Conservation (phyloP, 1,140 invertebrate species). For the Cardiocondyla obscurior region DNA sequence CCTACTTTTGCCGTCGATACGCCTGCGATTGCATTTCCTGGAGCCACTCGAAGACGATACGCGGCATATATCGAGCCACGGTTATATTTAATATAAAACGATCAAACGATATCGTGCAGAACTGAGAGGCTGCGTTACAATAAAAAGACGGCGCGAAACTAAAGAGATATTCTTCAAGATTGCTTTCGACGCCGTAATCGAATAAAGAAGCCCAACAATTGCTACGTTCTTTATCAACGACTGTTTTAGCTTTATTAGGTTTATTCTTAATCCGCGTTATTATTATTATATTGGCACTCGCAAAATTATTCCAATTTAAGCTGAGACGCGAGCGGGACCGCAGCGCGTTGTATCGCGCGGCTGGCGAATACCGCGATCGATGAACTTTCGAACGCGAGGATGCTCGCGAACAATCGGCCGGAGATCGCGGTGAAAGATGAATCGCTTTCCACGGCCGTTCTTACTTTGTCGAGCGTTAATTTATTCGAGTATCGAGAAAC, state of each 20-base stretch:
- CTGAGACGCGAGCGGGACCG: slow-evolving; percentile 17
- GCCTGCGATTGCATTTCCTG: slow-evolving; percentile 64
- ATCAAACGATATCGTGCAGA: slow-evolving; percentile 24
- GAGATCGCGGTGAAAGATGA: slow-evolving; percentile 48
- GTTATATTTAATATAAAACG: slow-evolving; percentile 64
- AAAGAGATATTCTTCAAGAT: slow-evolving; percentile 8
- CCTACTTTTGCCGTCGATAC: slow-evolving; percentile 63
- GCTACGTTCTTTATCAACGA: neutral
- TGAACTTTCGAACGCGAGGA: slow-evolving; percentile 54
- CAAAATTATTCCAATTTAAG: slow-evolving; percentile 10
- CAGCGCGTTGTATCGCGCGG: slow-evolving; percentile 16
- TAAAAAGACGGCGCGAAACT: neutral
- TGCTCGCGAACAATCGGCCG: slow-evolving; percentile 36
- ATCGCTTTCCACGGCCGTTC: slow-evolving; percentile 12
- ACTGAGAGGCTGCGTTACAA: neutral
- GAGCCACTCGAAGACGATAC: slow-evolving; percentile 15
- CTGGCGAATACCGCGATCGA: slow-evolving; percentile 51
- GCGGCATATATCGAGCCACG: slow-evolving; percentile 19
- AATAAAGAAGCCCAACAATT: neutral
- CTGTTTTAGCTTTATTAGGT: neutral
- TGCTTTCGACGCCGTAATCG: neutral
- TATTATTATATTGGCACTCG: too few species aligned
- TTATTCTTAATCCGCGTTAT: too few species aligned
- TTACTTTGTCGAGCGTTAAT: slow-evolving; percentile 39
- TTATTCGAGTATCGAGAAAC: slow-evolving; percentile 45